Conservation (phyloP, 2,113 vertebrate species). For the Rhea americana region DNA sequence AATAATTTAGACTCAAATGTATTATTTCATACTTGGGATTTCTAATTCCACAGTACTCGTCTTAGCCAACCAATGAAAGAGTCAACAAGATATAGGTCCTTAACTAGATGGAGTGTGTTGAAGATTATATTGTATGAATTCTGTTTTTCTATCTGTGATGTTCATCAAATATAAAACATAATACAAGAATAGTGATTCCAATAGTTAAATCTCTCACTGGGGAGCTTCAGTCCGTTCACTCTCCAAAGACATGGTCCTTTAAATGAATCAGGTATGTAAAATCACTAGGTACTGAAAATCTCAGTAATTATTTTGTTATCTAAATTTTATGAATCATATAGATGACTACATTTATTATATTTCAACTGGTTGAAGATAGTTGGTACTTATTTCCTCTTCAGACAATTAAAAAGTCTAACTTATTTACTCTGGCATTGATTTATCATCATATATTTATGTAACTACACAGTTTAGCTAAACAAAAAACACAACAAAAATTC, state of each 20-base stretch:
- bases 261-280: not conserved
- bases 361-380: not conserved
- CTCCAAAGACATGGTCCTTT: not conserved
- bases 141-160: not conserved
- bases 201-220: not conserved
- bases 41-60: not conserved
- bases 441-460: not conserved
- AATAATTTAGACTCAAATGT: not conserved
- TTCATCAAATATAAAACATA: not conserved
- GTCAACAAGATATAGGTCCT: not conserved
- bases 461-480: not conserved
- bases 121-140: not conserved
- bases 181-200: not conserved
- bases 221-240: not conserved
- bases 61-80: not conserved
- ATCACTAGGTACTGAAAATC: not conserved
- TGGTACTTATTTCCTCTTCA: constrained; percentile 3
- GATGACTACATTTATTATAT: not conserved
- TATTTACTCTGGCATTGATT: not conserved
- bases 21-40: not conserved
- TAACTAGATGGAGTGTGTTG: not conserved
- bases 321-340: not conserved
- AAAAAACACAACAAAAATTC: not conserved
- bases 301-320: not conserved
- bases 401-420: not conserved